Base-by-base conservation (phyloP, 2,113 vertebrate genomes). In the Siphamia tubifer region DNA sequence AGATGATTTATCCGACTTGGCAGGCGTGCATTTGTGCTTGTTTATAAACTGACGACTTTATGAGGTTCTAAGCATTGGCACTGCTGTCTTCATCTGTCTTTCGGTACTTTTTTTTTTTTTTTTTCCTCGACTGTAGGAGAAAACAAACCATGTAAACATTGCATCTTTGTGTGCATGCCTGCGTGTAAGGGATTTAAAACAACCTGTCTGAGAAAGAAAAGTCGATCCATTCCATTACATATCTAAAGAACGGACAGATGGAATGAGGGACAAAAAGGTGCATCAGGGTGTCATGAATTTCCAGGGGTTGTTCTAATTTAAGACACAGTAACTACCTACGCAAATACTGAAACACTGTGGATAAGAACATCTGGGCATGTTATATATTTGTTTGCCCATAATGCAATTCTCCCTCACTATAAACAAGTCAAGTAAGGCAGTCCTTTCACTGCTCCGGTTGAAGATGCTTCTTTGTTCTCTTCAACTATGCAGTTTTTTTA, bases 1-100 rank as follows among this genome's bases (percentile, higher is more conserved):
- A 66, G 64, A 80, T 78, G 60, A 82, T 83, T 68, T 80, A 80
- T 89, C 32, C 58, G 8, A 78, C 35, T 68, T 84, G 87, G 78
- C 75, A 82, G 49, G 27, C 63, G 5, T 67, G 48, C 36, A 47
- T 85, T 63, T 69, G 24, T 57, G 24, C 57, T 68, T 74, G 82
- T 81, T 87, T 82, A 79, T 71, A 77, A 76, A 64, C 54, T 31
- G 49, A 74, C 52, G 56, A 65, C 39, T 83, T 85, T 76, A 74
- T 66, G 52, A 35, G 56, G 23, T 65, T 82, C 67, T 68, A 56
- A 56, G 73, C 48, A 73, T 61, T 73, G 64, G 69, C 66, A 53
- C 39, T 11, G 61, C 68, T 54, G 40, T 73, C 70, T 72, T 79
- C 63, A 65, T 79, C 68, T 67, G 39, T 72, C 45, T 45, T 64